Evolutionary conservation across 1,140 invertebrate genomes (phyloP), one percentile per base, ranked within the genome.

Genomic region (Drosophila trapezifrons): DNA sequence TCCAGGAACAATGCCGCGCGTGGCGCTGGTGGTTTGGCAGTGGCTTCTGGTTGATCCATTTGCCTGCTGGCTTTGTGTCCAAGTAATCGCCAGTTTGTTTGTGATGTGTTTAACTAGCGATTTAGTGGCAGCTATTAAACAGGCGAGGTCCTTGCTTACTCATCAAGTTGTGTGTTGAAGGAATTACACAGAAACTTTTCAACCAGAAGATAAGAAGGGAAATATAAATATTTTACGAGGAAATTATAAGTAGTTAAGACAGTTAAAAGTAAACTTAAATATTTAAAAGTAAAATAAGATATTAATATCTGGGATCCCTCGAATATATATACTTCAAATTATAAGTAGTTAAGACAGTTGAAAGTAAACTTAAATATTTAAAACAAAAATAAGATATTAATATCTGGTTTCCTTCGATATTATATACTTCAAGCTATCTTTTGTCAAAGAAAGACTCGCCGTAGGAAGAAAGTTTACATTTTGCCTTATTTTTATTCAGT

Each of bases 71-170:
- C 35, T 75, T 52, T 57, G 22, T 32, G 18, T 35, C 17, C 9
- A 17, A 66, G 62, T 66, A 45, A 54, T 35, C 38, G 18, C 13
- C 55, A 46, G 43, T 75, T 80, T 64, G 47, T 47, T 47, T 57
- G 43, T 65, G 66, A 62, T 78, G 65, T 80, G 64, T 66, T 78
- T 79, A 83, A 82, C 75, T 49, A 73, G 45, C 40, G 80, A 66
- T 75, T 82, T 82, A 82, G 70, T 83, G 70, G 62, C 59, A 45
- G 63, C 55, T 43, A 78, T 82, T 57, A 69, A 80, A 72, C 52
- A 45, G 32, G 42, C 64, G 43, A 57, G 18, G 55, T 37, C 37
- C 79, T 79, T 79, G 66, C 74, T 45, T 56, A 59, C n/a, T 38
- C 51, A 62, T 58, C 63, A 46, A 65, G 51, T 22, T 62, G 29